Conservation (phyloP, 2,888 invertebrate species). For the Alloplasta piceator region DNA sequence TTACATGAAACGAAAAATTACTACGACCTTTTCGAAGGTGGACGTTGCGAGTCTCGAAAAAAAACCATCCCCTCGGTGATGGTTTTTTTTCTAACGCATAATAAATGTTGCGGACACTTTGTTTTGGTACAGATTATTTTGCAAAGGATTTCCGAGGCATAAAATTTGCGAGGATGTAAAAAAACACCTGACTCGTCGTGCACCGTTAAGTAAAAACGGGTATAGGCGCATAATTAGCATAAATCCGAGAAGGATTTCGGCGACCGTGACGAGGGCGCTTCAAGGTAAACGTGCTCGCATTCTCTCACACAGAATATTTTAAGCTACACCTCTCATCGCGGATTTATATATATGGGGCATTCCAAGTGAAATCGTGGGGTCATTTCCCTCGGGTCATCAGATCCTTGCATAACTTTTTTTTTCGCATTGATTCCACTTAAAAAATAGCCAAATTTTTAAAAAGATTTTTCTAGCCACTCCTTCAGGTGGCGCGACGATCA, state of each 20-base stretch:
- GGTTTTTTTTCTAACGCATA: not conserved
- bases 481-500: no score
- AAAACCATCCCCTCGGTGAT: no score
- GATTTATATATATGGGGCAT: no score
- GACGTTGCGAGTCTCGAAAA: no score
- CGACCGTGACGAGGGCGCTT: constrained; percentile 51
- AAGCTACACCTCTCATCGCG: no score
- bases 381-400: no score
- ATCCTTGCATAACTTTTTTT: no score
- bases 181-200: constrained; percentile 29
- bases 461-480: no score
- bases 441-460: no score
- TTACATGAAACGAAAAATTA: constrained; percentile 4
- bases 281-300: constrained; percentile 41
- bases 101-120: not conserved
- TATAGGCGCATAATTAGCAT: constrained; percentile 46
- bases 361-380: no score
- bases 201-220: constrained; percentile 56
- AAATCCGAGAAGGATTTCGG: constrained; percentile 49
- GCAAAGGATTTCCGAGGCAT: not conserved
- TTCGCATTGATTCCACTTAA: no score
- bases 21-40: no score
- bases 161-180: not conserved
- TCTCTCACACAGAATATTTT: not conserved
- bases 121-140: not conserved